phyloP scores from a whole-genome alignment of 2,888 invertebrate genomes.

The Gymnoscelis rufifasciata region DNA sequence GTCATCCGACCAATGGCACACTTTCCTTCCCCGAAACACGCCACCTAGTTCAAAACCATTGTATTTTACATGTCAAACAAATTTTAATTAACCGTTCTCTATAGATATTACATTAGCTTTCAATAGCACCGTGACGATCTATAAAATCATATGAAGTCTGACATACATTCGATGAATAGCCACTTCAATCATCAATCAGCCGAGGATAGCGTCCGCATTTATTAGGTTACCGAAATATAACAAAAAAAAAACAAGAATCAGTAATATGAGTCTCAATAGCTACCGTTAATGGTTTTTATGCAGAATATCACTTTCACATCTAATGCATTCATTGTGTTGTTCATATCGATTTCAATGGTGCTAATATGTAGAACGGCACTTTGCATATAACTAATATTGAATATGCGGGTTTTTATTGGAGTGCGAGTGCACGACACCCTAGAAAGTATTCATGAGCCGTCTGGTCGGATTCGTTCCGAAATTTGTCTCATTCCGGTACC shows the following conservation, averaged over 20 bases:
- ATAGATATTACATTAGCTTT: constrained; percentile 36
- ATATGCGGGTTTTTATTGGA: constrained; percentile 21
- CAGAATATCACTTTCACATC: constrained; percentile 32
- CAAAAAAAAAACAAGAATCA: constrained; percentile 30
- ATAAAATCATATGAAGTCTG: constrained; percentile 36
- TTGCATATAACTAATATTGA: constrained; percentile 19
- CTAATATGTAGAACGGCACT: constrained; percentile 26
- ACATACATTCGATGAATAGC: constrained; percentile 37
- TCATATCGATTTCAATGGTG: constrained; percentile 24
- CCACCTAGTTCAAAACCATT: constrained; percentile 34
- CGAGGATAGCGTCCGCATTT: constrained; percentile 23
- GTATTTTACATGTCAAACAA: constrained; percentile 41
- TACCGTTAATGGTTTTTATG: constrained; percentile 32
- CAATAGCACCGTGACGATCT: constrained; percentile 33
- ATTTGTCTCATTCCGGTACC: constrained; percentile 45
- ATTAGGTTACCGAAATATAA: constrained; percentile 35
- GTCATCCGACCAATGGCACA: constrained; percentile 55
- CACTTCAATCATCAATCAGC: constrained; percentile 43
- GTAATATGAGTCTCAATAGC: constrained; percentile 27
- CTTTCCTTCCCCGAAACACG: constrained; percentile 58
- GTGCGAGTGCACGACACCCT: constrained; percentile 25
- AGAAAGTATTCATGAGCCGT: constrained; percentile 31
- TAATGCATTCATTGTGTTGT: constrained; percentile 26
- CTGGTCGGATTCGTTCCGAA: constrained; percentile 45
- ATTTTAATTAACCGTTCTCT: constrained; percentile 51